These are phyloP conservation scores for Augochlora pura DNA, from an alignment of 1,140 invertebrate species.

Conservation along the genomic window DNA sequence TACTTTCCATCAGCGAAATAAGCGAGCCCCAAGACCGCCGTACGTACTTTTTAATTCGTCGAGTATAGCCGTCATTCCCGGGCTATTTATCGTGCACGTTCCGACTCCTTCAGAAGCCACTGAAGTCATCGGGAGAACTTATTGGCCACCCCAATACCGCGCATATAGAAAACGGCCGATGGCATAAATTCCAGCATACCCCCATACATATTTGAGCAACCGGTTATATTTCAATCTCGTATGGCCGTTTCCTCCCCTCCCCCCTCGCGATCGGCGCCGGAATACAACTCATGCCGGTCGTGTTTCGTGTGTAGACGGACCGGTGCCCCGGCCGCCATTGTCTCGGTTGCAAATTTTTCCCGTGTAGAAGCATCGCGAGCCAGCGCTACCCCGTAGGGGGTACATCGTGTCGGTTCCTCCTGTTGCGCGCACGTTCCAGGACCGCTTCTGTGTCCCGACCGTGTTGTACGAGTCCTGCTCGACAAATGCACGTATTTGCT, in stretches of 20 bases:
- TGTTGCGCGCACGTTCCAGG: constrained; percentile 1
- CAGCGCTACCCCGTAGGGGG: constrained; percentile 65
- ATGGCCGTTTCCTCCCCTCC: constrained; percentile 23
- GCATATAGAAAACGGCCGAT: not conserved
- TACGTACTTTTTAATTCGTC: not conserved
- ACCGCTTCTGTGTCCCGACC: constrained; percentile 38
- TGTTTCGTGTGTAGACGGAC: constrained; percentile 66
- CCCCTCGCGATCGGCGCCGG: constrained; percentile 73
- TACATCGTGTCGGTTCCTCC: constrained; percentile 54
- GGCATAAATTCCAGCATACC: constrained; percentile 55
- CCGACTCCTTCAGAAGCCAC: constrained; percentile 4
- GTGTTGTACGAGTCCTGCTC: constrained; percentile 56
- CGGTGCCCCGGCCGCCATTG: constrained; percentile 70
- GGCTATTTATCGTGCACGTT: not conserved
- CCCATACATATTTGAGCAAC: constrained; percentile 66
- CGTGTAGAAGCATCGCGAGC: constrained; percentile 66
- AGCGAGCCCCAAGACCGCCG: not conserved
- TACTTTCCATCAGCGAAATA: too few relatives aligned
- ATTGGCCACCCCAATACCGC: constrained; percentile 2
- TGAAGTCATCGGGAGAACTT: not conserved
- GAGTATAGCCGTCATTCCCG: not conserved
- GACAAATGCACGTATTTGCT: constrained; percentile 69
- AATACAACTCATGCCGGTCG: constrained; percentile 76
- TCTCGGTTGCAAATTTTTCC: constrained; percentile 79
- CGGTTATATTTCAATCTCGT: constrained; percentile 78